Evolutionary conservation across 2,113 vertebrate species (phyloP), one percentile per base, ranked within the genome.

Genomic region (Lota lota): DNA sequence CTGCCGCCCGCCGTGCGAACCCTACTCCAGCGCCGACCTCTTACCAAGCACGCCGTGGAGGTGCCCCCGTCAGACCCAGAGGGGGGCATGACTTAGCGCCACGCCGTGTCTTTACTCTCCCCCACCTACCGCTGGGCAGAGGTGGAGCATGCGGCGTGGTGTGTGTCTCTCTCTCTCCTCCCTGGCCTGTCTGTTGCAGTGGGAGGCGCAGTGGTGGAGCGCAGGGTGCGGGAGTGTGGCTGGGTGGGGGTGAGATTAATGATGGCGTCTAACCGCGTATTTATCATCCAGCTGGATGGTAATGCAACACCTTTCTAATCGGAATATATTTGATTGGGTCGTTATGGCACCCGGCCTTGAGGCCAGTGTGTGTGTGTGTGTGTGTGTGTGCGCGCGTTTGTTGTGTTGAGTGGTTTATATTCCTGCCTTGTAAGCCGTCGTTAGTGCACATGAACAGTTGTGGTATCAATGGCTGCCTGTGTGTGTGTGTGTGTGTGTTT

Each of bases 251-350:
- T 77, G 90, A 89, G 89, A 89, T 88, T 89, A 90, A 92, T 86
- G 86, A 79, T 19, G 78, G 80, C 75, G 79, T 47, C 83, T 88
- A 87, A 89, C 77, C 63, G 77, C 65, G 68, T 87, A 91, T 92
- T 91, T 89, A 91, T 90, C 88, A 88, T 89, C 85, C 79, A 60
- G 78, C 86, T 78, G 71, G 86, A 88, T 86, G 86, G 88, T 87
- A 89, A 89, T 88, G 86, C 82, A 88, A 90, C 88, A 89, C 85
- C 87, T 89, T 85, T 89, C 88, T 90, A 91, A 91, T 90, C 89
- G 87, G 88, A 90, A 89, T 91, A 88, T 89, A 89, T 91, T 90
- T 90, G 88, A 90, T 90, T 88, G 81, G 86, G 87, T 77, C 88
- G 82, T 89, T 90, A 88, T 86, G 85, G 83, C 76, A 82, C 80